These are phyloP conservation scores for Periophthalmus magnuspinnatus DNA, from an alignment of 2,797 vertebrate genomes.

Conservation along the genomic window DNA sequence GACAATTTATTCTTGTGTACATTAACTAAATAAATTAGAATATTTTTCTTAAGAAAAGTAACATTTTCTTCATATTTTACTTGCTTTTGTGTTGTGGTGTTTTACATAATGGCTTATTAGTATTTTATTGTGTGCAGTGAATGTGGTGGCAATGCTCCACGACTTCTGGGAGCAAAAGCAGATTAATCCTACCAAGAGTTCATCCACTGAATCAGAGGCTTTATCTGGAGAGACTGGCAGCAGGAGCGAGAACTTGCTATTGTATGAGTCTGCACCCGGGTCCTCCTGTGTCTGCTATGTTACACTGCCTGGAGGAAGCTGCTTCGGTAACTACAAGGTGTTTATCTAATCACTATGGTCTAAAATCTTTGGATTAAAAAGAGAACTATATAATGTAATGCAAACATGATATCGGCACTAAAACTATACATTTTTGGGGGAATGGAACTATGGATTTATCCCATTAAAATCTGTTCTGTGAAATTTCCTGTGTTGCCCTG, in stretches of 20 bases:
- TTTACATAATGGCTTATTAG: background rate
- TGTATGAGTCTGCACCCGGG: conserved; percentile 85
- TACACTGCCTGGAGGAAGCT: conserved; percentile 90
- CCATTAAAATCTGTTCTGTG: background rate
- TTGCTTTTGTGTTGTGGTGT: background rate
- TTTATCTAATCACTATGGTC: background rate
- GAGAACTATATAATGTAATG: background rate
- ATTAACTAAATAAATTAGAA: background rate
- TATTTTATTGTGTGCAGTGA: conserved; percentile 77
- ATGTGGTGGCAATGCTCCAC: conserved; percentile 88
- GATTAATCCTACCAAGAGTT: conserved; percentile 51
- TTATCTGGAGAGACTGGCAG: conserved; percentile 63
- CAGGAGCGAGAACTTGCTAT: conserved; percentile 77
- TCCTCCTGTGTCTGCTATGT: conserved; percentile 88
- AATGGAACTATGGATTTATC: background rate
- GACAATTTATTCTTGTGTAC: background rate
- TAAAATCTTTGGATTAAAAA: background rate
- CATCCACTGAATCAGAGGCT: conserved; percentile 72
- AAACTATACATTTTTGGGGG: background rate
- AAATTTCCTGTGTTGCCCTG: background rate
- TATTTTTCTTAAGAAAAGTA: background rate
- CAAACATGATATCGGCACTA: background rate
- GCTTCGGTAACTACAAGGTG: conserved; percentile 92
- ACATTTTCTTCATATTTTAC: background rate
- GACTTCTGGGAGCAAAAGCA: conserved; percentile 92